Percentiles rank a stretch among this genome's conserved stretches.
Evolutionary conservation across 35 echinoderm and acorn worm species (phyloP).

Genomic region (Strongylocentrotus purpuratus): DNA sequence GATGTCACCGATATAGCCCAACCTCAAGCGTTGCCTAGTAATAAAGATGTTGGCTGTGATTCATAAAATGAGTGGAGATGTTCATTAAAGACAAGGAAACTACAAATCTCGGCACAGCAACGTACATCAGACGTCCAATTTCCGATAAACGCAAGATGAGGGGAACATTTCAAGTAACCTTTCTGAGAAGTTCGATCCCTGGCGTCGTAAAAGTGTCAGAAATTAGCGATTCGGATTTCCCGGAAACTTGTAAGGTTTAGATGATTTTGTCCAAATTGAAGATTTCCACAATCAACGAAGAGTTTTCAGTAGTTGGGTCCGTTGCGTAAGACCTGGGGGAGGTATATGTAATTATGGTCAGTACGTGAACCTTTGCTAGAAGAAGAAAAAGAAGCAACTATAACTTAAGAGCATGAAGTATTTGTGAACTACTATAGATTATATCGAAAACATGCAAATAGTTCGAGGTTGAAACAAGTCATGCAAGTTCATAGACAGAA

Average conservation of each 20-base stretch:
- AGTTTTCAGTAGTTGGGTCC: background rate
- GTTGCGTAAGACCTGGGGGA: too few species aligned
- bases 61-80: background rate
- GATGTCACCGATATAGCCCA: background rate
- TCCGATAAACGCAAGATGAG: background rate
- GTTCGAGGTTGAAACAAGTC: too few species aligned
- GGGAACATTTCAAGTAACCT: background rate
- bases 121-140: background rate
- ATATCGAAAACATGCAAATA: too few species aligned
- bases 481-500: too few species aligned
- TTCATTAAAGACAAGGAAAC: background rate
- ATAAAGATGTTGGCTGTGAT: conserved; percentile 2
- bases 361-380: too few species aligned
- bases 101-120: background rate
- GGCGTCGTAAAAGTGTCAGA: background rate
- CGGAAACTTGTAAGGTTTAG: background rate
- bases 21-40: conserved; percentile 7
- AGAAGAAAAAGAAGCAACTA: too few species aligned
- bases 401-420: too few species aligned
- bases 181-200: background rate
- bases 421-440: too few species aligned
- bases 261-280: background rate
- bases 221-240: background rate
- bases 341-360: too few species aligned
- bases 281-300: background rate